Conservation (phyloP, 2,797 vertebrate genomes). For the Florisuga fusca region DNA sequence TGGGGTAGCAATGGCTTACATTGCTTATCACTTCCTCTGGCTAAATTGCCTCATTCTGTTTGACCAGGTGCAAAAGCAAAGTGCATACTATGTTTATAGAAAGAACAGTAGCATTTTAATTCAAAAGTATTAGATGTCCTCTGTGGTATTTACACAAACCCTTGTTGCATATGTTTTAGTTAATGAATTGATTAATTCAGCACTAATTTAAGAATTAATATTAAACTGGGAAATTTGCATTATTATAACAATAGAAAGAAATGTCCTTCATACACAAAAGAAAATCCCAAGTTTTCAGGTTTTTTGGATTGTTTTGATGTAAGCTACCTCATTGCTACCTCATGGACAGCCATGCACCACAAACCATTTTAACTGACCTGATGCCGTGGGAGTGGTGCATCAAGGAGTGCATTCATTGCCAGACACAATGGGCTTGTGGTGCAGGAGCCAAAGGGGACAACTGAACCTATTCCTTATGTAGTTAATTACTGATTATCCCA, state of each 20-base stretch:
- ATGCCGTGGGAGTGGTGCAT: neutral
- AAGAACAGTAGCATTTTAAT: constrained; percentile 15
- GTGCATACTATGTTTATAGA: neutral
- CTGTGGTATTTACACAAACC: neutral
- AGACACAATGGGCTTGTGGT: neutral
- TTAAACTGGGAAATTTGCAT: neutral
- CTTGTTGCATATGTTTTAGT: neutral
- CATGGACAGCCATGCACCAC: neutral
- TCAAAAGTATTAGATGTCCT: neutral
- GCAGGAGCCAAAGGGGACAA: neutral
- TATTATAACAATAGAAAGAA: neutral
- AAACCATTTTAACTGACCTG: neutral
- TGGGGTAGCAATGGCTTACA: neutral
- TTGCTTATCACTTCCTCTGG: constrained; percentile 9
- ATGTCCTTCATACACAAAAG: neutral
- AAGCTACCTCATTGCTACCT: too few relatives aligned
- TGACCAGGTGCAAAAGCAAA: neutral
- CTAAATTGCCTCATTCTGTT: constrained; percentile 33
- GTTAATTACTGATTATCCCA: neutral
- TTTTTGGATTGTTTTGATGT: neutral
- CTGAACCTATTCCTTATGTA: neutral
- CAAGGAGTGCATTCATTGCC: neutral
- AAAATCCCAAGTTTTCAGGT: neutral
- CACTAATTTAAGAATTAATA: neutral
- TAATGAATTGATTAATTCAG: neutral